Evolutionary conservation across 2,797 vertebrate species (phyloP), one percentile per base, ranked within the genome.

Genomic region (Cynopterus sphinx): DNA sequence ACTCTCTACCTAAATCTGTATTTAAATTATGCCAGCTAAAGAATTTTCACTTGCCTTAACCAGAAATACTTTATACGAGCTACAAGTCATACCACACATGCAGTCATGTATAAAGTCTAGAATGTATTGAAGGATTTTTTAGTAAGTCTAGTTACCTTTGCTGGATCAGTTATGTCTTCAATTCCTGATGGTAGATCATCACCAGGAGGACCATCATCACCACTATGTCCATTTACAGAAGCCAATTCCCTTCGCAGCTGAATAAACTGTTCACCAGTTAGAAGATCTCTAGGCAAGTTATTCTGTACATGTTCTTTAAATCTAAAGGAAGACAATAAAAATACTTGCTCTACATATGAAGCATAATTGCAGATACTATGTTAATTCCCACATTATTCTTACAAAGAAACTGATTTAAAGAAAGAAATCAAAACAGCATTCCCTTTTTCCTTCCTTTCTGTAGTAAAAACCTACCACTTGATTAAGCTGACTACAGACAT

Each of bases 301-400:
- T 97, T 99, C 98, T 99, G 99, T 88, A 99, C 98, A 5, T 99
- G 99, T 7, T 99, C 99, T 98, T 99, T 99, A 97, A 99, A 99
- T 98, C 99, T 99, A 87, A 6, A 74, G 26, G 68, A 0, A 95
- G 59, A 2, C 8, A 97, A 65, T 43, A 65, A 97, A 96, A 57
- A 88, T 85, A 78, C 7, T 73, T 21, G 28, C 8, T 86, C 26
- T 68, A 61, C 67, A 28, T 77, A 75, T 43, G n/a, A 82, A 87
- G 57, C 15, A 13, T 59, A 88, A 81, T n/a, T 92, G 97, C 63
- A 79, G 67, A 88, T 74, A 9, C 22, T 61, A 77, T 16, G 10
- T 74, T 87, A 61, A 83, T 81, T 82, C 39, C 43, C 9, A 65
- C 16, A 36, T 33, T 89, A 75, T 7, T 78, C 78, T 92, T 94